phyloP scores from a whole-genome alignment of 2,797 vertebrate genomes.

The Adrianichthys oophorus region DNA sequence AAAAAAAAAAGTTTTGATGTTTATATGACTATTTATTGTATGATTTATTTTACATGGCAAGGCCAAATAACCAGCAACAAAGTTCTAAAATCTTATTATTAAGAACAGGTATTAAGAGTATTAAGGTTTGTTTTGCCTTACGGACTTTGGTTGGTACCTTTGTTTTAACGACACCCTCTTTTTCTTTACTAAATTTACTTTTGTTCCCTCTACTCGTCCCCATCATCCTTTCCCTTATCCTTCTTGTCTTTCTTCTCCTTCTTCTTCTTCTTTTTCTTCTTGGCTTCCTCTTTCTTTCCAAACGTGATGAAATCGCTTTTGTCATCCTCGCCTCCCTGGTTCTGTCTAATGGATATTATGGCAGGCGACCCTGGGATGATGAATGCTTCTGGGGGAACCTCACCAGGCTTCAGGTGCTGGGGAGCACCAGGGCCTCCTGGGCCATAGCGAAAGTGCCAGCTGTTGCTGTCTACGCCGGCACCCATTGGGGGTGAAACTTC shows the following conservation, averaged over 20 bases:
- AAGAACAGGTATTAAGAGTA: conserved; percentile 34
- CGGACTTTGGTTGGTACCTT: conserved; percentile 79
- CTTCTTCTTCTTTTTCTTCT: conserved; percentile 99
- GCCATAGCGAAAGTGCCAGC: conserved; percentile 99
- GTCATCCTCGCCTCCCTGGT: conserved; percentile 91
- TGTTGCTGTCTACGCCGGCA: conserved; percentile 98
- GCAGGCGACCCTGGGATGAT: conserved; percentile 98
- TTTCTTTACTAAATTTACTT: conserved; percentile 79
- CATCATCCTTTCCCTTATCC: conserved; percentile 96
- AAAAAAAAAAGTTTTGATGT: conserved; percentile 54
- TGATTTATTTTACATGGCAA: conserved; percentile 38
- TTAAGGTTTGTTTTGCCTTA: conserved; percentile 54
- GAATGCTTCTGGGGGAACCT: conserved; percentile 96
- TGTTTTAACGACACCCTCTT: conserved; percentile 74
- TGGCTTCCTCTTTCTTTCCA: conserved; percentile 98
- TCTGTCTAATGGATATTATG: conserved; percentile 99
- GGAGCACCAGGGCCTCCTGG: conserved; percentile 84
- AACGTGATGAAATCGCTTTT: conserved; percentile 99
- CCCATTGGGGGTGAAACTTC: conserved; percentile 97
- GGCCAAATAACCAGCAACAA: conserved; percentile 51
- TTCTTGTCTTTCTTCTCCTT: conserved; percentile 94
- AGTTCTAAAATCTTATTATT: conserved; percentile 35
- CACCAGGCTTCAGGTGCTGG: conserved; percentile 93
- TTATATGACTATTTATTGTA: conserved; percentile 20
- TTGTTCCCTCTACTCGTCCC: conserved; percentile 85